These are phyloP conservation scores for Tetropium fuscum DNA, from an alignment of 2,888 invertebrate genomes.

Conservation along the genomic window DNA sequence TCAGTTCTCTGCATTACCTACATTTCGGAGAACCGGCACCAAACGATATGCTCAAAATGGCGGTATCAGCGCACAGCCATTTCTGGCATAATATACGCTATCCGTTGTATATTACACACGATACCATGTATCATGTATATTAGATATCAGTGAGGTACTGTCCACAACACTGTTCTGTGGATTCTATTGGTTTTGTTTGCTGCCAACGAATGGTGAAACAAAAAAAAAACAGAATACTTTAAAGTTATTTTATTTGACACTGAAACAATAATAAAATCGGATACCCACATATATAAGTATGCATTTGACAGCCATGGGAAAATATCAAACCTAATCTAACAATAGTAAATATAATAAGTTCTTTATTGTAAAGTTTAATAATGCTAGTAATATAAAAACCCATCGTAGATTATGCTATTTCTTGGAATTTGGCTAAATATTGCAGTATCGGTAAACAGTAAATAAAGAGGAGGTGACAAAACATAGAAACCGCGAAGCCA, in stretches of 20 bases:
- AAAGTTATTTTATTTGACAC: constrained; percentile 52
- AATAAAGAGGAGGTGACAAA: constrained; percentile 36
- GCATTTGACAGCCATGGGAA: constrained; percentile 36
- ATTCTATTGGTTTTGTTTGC: too few species aligned
- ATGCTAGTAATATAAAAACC: constrained; percentile 38
- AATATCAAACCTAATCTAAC: constrained; percentile 51
- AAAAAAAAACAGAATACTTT: constrained; percentile 23
- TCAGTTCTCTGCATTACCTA: too few species aligned
- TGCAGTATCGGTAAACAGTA: constrained; percentile 42
- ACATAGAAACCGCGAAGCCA: constrained; percentile 25
- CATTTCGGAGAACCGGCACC: too few species aligned
- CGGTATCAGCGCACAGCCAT: too few species aligned
- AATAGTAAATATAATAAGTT: constrained; percentile 47
- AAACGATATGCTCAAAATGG: too few species aligned
- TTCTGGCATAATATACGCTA: too few species aligned
- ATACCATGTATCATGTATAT: too few species aligned
- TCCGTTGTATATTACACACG: too few species aligned
- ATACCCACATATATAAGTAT: constrained; percentile 46
- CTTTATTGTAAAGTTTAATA: constrained; percentile 44
- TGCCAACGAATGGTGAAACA: constrained; percentile 1
- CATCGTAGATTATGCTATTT: constrained; percentile 23
- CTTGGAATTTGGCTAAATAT: constrained; percentile 32
- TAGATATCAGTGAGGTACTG: too few species aligned
- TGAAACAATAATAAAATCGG: constrained; percentile 57
- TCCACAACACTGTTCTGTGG: too few species aligned